Conservation (phyloP, 2,113 vertebrate species). For the Brienomyrus brachyistius region DNA sequence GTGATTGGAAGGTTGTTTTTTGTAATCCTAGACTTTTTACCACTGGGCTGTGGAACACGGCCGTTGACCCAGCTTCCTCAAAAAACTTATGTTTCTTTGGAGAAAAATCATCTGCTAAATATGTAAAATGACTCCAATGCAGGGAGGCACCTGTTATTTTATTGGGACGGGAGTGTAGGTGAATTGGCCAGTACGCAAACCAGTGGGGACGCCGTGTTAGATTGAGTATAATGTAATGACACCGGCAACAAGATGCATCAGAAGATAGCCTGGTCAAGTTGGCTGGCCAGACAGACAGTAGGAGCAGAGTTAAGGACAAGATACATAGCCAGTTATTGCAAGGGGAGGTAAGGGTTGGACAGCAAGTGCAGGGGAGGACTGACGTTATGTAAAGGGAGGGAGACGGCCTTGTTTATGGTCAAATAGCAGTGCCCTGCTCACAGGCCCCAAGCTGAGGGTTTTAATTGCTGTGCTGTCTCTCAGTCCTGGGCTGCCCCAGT, state of each 20-base stretch:
- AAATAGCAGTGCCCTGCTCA: too few relatives aligned
- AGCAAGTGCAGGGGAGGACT: not conserved
- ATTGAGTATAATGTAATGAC: not conserved
- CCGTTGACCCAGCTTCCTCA: not conserved
- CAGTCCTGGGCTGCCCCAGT: not conserved
- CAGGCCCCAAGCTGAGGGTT: not conserved
- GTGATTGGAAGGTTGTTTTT: not conserved
- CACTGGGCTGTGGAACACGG: not conserved
- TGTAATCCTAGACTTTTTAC: not conserved
- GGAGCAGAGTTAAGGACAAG: not conserved
- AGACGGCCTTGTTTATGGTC: not conserved
- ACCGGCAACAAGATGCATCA: not conserved
- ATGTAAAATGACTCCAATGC: not conserved
- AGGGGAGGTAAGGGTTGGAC: not conserved
- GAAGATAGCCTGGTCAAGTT: not conserved
- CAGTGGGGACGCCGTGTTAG: not conserved
- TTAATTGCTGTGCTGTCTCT: conserved; percentile 1
- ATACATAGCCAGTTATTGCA: not conserved
- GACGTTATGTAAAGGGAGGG: not conserved
- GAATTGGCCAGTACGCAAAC: not conserved
- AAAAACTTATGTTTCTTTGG: not conserved
- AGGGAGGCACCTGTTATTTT: not conserved
- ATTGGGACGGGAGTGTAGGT: not conserved
- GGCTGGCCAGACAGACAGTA: not conserved
- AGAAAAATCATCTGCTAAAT: not conserved